A percentile compares a stretch with the other conserved stretches of the same genome.
These are phyloP conservation scores for Myzus persicae DNA, from an alignment of 1,140 invertebrate species.

Conservation along the genomic window DNA sequence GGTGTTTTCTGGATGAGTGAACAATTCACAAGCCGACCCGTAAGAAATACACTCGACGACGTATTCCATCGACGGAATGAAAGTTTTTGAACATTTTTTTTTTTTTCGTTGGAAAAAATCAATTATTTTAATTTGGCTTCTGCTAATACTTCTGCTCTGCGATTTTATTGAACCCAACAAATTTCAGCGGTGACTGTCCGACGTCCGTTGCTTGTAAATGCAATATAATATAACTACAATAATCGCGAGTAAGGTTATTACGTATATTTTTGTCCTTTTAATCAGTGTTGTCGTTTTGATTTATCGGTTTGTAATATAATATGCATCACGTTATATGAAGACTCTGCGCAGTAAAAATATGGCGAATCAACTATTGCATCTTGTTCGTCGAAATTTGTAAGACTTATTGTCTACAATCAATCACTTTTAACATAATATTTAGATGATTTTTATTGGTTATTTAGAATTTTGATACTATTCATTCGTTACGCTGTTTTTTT, in stretches of 20 bases:
- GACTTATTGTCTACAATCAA: background rate
- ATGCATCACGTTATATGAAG: background rate
- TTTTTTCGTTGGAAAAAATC: background rate
- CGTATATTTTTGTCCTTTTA: background rate
- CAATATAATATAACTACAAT: background rate
- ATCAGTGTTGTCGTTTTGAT: background rate
- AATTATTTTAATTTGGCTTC: background rate
- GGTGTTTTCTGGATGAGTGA: conserved; percentile 8
- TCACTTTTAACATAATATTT: background rate
- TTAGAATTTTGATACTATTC: background rate
- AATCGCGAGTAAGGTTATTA: background rate
- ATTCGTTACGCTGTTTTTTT: background rate
- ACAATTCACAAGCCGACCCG: background rate
- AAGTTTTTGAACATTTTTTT: background rate
- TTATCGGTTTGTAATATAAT: background rate
- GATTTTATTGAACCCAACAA: background rate
- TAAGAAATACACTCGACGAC: background rate
- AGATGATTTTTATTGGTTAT: background rate
- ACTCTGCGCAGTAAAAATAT: background rate
- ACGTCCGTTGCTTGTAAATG: background rate
- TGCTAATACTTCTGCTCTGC: background rate
- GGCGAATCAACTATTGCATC: background rate
- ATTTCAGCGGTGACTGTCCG: background rate
- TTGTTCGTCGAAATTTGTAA: background rate
- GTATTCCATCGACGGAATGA: background rate